Percentiles rank a stretch among this genome's conserved stretches.
These are phyloP conservation scores for Mycetomoellerius zeteki DNA, from an alignment of 1,140 invertebrate genomes.

Conservation along the genomic window DNA sequence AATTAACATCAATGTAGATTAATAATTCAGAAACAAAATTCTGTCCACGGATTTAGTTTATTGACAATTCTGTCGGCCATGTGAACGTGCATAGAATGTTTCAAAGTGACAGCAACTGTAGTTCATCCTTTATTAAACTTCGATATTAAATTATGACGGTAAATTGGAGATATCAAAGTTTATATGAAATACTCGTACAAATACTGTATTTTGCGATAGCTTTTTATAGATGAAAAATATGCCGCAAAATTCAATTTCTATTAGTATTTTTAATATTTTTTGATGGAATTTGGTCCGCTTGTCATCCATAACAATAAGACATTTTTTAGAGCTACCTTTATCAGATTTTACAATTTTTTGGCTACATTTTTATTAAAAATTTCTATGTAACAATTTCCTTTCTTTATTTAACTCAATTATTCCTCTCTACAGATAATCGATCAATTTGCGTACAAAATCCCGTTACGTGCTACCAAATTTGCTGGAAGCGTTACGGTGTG, in stretches of 20 bases:
- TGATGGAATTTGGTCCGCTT: neutral
- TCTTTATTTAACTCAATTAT: neutral
- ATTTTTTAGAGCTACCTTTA: neutral
- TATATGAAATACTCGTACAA: neutral
- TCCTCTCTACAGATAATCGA: neutral
- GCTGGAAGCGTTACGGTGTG: too few relatives aligned
- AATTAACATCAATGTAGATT: conserved; percentile 33
- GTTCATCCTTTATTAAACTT: conserved; percentile 57
- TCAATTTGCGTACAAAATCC: conserved; percentile 30
- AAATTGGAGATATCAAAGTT: conserved; percentile 24
- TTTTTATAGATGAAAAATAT: neutral
- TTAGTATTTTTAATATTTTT: too few relatives aligned
- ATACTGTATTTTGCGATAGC: neutral
- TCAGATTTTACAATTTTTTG: neutral
- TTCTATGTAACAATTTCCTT: neutral
- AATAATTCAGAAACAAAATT: conserved; percentile 50
- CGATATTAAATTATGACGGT: conserved; percentile 41
- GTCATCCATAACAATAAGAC: neutral
- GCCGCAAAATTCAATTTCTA: neutral
- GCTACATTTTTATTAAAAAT: neutral
- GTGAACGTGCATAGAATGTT: conserved; percentile 51
- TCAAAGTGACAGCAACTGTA: conserved; percentile 32
- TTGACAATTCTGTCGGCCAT: conserved; percentile 34
- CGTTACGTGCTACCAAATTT: conserved; percentile 3
- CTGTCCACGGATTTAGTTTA: conserved; percentile 48